These are phyloP conservation scores for Lasioglossum vierecki DNA, from an alignment of 2,888 invertebrate genomes.

Conservation along the genomic window DNA sequence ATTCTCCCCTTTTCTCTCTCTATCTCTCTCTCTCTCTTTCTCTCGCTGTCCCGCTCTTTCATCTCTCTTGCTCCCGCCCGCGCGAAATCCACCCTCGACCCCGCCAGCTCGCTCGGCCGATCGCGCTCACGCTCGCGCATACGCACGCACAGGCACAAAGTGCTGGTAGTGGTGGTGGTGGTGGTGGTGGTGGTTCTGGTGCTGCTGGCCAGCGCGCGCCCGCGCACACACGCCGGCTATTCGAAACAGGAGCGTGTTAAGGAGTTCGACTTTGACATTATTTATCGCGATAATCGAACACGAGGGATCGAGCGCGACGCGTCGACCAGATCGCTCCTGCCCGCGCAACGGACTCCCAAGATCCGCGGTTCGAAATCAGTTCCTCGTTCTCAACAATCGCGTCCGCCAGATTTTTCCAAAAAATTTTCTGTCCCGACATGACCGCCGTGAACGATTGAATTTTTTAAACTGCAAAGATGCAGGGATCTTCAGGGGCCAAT, in stretches of 20 bases:
- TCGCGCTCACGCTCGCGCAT: slow-evolving; percentile 43
- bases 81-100: slow-evolving; percentile 63
- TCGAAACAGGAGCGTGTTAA: slow-evolving; percentile 68
- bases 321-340: background rate
- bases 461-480: background rate
- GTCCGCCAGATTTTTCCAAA: background rate
- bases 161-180: background rate
- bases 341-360: background rate
- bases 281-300: slow-evolving; percentile 43
- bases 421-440: too few relatives aligned
- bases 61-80: slow-evolving; percentile 35
- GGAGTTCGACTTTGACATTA: slow-evolving; percentile 55
- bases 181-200: slow-evolving; percentile 5
- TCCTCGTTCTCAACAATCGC: background rate
- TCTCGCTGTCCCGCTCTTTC: background rate
- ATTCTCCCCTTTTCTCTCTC: background rate
- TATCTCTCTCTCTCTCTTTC: too few relatives aligned
- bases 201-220: slow-evolving; percentile 20
- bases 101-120: slow-evolving; percentile 51
- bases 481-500: background rate
- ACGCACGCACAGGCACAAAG: slow-evolving; percentile 25
- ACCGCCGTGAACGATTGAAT: too few relatives aligned
- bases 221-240: slow-evolving; percentile 22
- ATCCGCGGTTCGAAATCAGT: background rate
- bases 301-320: background rate